phyloP scores from a whole-genome alignment of 2,113 vertebrate genomes.

The Rafetus swinhoei region DNA sequence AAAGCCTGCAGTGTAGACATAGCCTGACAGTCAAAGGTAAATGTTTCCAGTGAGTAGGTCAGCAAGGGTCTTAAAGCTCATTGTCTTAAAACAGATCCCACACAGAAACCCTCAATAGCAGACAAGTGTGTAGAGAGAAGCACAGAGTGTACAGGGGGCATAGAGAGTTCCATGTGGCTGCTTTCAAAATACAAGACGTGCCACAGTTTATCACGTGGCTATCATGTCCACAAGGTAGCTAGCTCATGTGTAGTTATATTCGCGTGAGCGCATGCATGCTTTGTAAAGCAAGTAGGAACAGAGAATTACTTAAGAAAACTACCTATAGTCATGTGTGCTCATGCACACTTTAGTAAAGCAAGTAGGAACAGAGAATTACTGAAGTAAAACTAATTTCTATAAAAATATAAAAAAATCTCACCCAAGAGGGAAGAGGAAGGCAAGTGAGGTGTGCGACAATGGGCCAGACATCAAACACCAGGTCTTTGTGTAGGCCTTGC shows the following conservation, averaged over 20 bases:
- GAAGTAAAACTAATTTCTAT: accelerated
- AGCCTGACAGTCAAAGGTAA: background rate
- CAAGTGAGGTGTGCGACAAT: accelerated
- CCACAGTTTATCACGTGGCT: background rate
- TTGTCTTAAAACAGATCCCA: background rate
- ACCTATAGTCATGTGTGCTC: background rate
- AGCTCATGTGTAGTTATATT: background rate
- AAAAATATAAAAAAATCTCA: accelerated
- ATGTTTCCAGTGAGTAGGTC: background rate
- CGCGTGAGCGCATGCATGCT: background rate
- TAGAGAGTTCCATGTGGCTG: background rate
- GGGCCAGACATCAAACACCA: accelerated
- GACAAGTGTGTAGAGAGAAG: background rate
- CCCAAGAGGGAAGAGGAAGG: accelerated
- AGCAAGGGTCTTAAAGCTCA: background rate
- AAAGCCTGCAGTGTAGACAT: too few relatives aligned
- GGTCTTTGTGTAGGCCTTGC: slow-evolving; percentile 13
- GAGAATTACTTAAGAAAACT: accelerated
- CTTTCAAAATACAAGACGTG: background rate
- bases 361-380: background rate
- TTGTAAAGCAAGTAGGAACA: too few relatives aligned
- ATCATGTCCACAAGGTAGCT: background rate
- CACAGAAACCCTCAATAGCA: background rate
- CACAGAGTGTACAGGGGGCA: background rate
- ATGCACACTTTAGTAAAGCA: accelerated